Base-by-base conservation (phyloP, 2,797 vertebrate genomes). In the Amblyraja radiata region DNA sequence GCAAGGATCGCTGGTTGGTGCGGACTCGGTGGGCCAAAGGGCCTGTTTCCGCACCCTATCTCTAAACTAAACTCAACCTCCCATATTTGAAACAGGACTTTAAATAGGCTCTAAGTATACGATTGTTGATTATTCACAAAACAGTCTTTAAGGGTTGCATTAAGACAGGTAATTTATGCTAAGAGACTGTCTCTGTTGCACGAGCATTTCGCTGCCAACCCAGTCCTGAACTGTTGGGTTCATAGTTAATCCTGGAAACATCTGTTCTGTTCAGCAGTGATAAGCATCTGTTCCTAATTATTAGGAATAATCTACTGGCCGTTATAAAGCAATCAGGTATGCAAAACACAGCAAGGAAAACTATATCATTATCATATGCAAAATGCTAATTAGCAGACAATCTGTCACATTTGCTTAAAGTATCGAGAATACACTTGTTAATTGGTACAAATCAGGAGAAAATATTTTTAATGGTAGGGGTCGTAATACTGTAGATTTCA, bases 251-350 rank as follows among this genome's bases (percentile, higher is more conserved):
- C 96, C 93, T 91, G 94, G 94, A 94, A 95, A 94, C 96, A 96
- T 95, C 95, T 96, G 94, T 92, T 95, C 46, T 61, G 93, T 93
- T 93, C 93, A 95, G 96, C 93, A 95, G 96, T 95, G 94, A 94
- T 94, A 95, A 96, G 94, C 96, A 96, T 95, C 95, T 95, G 95
- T 54, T 73, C 94, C 94, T 94, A 95, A 96, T 96, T 95, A 95
- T 93, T 95, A 94, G 94, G 23, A 93, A 93, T 93, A 77, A 93
- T 93, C 90, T 76, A 91, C 88, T 46, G 88, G 88, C 68, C 88
- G 46, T 91, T 91, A 92, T 76, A 76, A 92, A 92, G 73, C 71
- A 92, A 92, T 92, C 90, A 76, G 68, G 71, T 73, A 76, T 92
- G 90, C 90, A 92, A 73, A 90, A 90, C 25, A 32, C 65, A 90